These are phyloP conservation scores for Podarcis raffonei DNA, from an alignment of 2,113 vertebrate species.

Conservation along the genomic window DNA sequence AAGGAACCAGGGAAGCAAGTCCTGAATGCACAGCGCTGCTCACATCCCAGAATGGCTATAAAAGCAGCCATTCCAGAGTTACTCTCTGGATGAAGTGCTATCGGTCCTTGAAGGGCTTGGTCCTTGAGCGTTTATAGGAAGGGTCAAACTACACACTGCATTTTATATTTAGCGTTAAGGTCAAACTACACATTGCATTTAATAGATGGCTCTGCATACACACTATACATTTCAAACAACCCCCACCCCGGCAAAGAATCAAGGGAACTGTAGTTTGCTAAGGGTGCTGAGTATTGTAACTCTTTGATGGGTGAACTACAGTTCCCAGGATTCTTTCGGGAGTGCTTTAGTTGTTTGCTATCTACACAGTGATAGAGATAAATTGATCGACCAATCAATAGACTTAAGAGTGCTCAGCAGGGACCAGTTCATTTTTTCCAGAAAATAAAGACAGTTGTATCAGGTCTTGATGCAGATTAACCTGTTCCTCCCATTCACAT, in stretches of 20 bases:
- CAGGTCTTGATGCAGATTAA: background rate
- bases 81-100: background rate
- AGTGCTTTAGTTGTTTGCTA: no score
- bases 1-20: background rate
- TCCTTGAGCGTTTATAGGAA: background rate
- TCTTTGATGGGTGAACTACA: no score
- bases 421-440: background rate
- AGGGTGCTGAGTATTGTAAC: no score
- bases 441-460: background rate
- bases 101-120: background rate
- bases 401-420: no score
- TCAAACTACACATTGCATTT: background rate
- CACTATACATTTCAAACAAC: no score
- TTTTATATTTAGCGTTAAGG: background rate
- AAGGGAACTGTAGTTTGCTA: no score
- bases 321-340: no score
- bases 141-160: background rate
- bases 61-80: background rate
- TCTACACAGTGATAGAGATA: no score
- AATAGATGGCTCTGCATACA: no score
- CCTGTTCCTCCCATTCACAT: background rate
- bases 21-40: background rate
- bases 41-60: background rate
- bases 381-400: no score
- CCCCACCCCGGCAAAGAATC: no score